phyloP scores from a whole-genome alignment of 2,888 invertebrate species.

The Dryomyza anilis region DNA sequence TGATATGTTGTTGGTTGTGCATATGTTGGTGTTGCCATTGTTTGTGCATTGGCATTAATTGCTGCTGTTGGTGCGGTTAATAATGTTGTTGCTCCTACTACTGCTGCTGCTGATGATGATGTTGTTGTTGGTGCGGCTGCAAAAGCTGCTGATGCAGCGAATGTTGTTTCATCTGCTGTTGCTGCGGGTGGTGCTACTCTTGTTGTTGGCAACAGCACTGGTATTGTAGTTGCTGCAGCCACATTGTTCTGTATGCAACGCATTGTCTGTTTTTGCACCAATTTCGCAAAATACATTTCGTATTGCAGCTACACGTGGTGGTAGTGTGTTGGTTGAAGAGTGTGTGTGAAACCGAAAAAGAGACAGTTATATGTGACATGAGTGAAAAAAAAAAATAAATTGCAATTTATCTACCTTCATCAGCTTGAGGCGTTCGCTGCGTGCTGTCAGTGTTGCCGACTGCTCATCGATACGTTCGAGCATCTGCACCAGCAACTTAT shows the following conservation, averaged over 20 bases:
- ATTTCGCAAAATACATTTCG: slow-evolving; percentile 59
- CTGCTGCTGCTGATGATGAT: slow-evolving; percentile 16
- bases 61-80: not conserved
- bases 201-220: slow-evolving; percentile 28
- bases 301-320: slow-evolving; percentile 52
- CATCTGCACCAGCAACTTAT: slow-evolving; percentile 65
- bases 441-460: slow-evolving; percentile 65
- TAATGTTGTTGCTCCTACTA: too few species aligned
- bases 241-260: slow-evolving; percentile 50
- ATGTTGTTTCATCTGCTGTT: slow-evolving; percentile 10
- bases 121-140: slow-evolving; percentile 32
- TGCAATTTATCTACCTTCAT: slow-evolving; percentile 61
- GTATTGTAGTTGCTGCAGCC: slow-evolving; percentile 27
- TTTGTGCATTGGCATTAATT: not conserved
- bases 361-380: not conserved
- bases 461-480: slow-evolving; percentile 67
- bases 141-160: slow-evolving; percentile 11
- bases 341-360: not conserved
- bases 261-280: slow-evolving; percentile 56
- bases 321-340: not conserved
- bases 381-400: too few species aligned
- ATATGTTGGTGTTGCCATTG: not conserved
- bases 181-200: slow-evolving; percentile 5
- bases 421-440: slow-evolving; percentile 66
- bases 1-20: not conserved